Conservation (phyloP, 2,888 invertebrate genomes). For the Palloptera scutellata region DNA sequence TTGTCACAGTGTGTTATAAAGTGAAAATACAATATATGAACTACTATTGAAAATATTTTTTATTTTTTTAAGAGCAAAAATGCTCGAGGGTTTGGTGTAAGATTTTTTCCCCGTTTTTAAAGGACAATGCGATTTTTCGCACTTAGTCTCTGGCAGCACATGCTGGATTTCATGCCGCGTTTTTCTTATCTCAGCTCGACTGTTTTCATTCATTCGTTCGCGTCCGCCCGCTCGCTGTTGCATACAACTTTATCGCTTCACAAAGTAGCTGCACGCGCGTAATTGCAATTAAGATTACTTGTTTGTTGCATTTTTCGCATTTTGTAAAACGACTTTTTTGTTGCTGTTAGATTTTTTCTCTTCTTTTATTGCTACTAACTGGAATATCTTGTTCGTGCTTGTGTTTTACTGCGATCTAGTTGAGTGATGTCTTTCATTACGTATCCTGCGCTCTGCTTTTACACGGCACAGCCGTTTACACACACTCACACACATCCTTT, state of each 20-base stretch:
- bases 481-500: background rate
- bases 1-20: too few species aligned
- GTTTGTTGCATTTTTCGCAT: constrained; percentile 30
- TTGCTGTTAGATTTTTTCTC: background rate
- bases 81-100: too few species aligned
- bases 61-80: too few species aligned
- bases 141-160: too few species aligned
- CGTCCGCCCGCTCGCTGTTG: too few species aligned
- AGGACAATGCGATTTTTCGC: too few species aligned
- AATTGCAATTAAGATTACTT: constrained; percentile 58
- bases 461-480: background rate
- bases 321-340: constrained; percentile 4
- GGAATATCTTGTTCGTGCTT: background rate
- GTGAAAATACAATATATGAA: too few species aligned
- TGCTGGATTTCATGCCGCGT: too few species aligned
- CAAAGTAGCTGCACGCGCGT: constrained; percentile 31
- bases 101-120: too few species aligned
- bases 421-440: background rate
- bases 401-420: background rate
- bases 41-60: too few species aligned
- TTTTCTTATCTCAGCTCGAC: too few species aligned
- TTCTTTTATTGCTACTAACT: background rate
- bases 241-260: constrained; percentile 17
- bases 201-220: too few species aligned
- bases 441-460: background rate